Evolutionary conservation across 1,140 invertebrate genomes (phyloP).

Genomic region (Brachionus asplanchnoidis): DNA sequence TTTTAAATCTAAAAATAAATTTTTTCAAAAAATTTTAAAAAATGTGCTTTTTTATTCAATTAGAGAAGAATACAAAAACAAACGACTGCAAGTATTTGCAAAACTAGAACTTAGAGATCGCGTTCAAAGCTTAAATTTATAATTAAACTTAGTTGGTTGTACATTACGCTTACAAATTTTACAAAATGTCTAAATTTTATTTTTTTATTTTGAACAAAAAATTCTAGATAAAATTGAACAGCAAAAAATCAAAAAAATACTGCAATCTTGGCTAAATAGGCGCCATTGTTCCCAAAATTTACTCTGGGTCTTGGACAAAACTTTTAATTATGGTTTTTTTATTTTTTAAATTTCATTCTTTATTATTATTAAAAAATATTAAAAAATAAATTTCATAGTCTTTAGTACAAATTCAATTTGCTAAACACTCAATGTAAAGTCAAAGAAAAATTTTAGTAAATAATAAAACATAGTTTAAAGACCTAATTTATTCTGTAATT

Average conservation of each 20-base stretch:
- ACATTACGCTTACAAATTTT: background rate
- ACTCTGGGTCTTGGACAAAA: background rate
- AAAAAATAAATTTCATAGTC: background rate
- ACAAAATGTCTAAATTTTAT: background rate
- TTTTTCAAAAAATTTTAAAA: background rate
- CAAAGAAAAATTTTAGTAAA: background rate
- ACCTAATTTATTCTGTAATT: background rate
- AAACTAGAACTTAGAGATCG: background rate
- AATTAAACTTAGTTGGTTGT: background rate
- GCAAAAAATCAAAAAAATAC: background rate
- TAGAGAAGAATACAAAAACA: background rate
- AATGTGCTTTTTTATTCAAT: background rate
- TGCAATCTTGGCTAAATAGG: background rate
- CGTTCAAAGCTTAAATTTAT: background rate
- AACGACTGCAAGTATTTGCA: background rate
- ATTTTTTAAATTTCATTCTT: background rate
- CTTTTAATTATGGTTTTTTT: background rate
- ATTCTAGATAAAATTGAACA: background rate
- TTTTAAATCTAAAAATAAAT: conserved; percentile 6
- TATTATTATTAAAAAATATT: background rate
- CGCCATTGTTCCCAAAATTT: background rate
- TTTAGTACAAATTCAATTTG: background rate
- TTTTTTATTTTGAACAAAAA: background rate
- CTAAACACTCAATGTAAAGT: background rate
- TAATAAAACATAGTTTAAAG: background rate